phyloP scores from a whole-genome alignment of 2,888 invertebrate species.

The Philopedon plagiatum region DNA sequence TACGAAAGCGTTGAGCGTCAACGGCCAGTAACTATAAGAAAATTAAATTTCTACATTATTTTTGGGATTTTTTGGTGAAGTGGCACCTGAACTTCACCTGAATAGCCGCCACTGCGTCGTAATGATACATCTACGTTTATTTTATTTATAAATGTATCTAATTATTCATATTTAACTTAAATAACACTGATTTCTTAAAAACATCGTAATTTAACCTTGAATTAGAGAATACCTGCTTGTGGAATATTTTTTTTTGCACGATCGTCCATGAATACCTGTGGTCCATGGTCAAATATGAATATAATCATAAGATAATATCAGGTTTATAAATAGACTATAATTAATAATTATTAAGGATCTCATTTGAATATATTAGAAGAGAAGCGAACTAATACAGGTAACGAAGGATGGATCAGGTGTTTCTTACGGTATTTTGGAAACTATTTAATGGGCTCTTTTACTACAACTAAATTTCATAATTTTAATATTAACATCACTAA shows the following conservation, averaged over 20 bases:
- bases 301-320: not conserved
- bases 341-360: not conserved
- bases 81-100: no score
- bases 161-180: not conserved
- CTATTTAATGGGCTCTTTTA: no score
- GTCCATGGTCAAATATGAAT: slow-evolving; percentile 8
- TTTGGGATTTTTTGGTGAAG: no score
- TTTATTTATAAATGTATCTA: not conserved
- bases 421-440: not conserved
- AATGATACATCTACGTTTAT: not conserved
- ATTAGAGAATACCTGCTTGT: not conserved
- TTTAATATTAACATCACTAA: no score
- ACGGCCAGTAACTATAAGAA: no score
- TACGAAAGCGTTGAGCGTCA: no score
- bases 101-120: no score
- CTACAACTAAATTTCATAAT: no score
- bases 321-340: not conserved
- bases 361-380: not conserved
- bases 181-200: not conserved
- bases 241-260: not conserved
- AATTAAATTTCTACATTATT: no score
- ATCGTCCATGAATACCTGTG: not conserved
- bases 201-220: not conserved
- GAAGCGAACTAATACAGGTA: not conserved
- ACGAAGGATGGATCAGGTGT: not conserved